A percentile compares a stretch with the other conserved stretches of the same genome.
Conservation (phyloP, 2,797 vertebrate species). For the Muscicapa striata region DNA sequence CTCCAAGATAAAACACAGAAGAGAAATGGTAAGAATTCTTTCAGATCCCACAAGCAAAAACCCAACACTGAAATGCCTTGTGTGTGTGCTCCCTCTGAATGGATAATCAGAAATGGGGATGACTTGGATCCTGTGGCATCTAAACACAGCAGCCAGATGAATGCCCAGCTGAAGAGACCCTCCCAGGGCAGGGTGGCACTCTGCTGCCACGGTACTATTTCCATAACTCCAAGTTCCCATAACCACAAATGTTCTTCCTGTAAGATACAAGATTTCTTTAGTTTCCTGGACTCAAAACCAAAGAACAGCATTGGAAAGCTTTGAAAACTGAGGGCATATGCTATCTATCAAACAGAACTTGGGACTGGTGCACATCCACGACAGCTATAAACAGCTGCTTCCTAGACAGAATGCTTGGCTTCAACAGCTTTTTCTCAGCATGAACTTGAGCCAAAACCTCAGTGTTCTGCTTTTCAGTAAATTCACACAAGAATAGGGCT, state of each 20-base stretch:
- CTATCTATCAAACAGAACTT: not conserved
- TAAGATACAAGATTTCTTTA: not conserved
- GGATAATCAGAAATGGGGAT: not conserved
- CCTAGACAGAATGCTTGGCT: not conserved
- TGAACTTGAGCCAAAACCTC: conserved; percentile 18
- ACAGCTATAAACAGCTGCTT: conserved; percentile 33
- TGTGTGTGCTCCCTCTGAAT: not conserved
- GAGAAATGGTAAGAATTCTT: not conserved
- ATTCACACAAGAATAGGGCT: not conserved
- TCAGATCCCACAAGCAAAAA: not conserved
- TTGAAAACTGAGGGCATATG: not conserved
- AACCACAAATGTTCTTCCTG: not conserved
- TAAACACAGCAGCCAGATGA: not conserved
- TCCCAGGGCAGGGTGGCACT: not conserved
- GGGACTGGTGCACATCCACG: not conserved
- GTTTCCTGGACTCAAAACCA: not conserved
- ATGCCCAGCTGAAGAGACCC: not conserved
- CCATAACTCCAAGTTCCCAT: not conserved
- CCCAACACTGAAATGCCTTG: not conserved
- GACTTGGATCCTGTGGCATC: not conserved
- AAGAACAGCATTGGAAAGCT: not conserved
- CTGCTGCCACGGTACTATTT: not conserved
- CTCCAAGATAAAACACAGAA: not conserved
- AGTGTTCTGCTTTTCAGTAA: not conserved
- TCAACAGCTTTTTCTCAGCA: not conserved